phyloP scores from a whole-genome alignment of 2,113 vertebrate species.

The Buteo buteo region DNA sequence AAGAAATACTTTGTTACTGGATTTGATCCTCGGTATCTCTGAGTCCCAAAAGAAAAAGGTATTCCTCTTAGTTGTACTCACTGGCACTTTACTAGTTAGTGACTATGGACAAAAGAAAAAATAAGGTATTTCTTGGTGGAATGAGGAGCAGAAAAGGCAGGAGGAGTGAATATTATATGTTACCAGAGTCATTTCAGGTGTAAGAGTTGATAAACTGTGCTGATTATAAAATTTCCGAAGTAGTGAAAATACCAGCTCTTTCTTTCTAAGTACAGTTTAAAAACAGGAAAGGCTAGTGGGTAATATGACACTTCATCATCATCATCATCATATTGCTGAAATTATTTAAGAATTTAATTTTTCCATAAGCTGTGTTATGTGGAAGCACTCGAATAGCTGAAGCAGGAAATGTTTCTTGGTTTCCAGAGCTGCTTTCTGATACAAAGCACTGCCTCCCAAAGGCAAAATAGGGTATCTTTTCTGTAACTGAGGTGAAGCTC shows the following conservation, averaged over 20 bases:
- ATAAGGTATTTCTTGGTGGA: neutral
- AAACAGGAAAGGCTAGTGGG: neutral
- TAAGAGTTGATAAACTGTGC: neutral
- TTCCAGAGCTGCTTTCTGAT: neutral
- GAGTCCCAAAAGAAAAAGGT: neutral
- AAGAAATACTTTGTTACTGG: neutral
- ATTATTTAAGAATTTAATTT: neutral
- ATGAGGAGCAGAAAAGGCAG: neutral
- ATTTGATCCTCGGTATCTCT: neutral
- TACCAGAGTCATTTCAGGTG: neutral
- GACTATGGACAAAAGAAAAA: neutral
- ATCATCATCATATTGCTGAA: neutral
- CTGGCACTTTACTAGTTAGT: neutral
- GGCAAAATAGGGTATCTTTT: neutral
- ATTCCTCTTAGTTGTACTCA: neutral
- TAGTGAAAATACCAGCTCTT: neutral
- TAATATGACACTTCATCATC: neutral
- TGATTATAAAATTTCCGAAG: neutral
- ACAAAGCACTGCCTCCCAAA: neutral
- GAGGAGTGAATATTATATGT: neutral
- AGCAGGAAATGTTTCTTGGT: neutral
- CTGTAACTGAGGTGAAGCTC: neutral
- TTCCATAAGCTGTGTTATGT: neutral
- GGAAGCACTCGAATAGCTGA: neutral
- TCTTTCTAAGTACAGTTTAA: neutral